Evolutionary conservation across 2,888 invertebrate genomes (phyloP).

Genomic region (Phorcus lineatus): DNA sequence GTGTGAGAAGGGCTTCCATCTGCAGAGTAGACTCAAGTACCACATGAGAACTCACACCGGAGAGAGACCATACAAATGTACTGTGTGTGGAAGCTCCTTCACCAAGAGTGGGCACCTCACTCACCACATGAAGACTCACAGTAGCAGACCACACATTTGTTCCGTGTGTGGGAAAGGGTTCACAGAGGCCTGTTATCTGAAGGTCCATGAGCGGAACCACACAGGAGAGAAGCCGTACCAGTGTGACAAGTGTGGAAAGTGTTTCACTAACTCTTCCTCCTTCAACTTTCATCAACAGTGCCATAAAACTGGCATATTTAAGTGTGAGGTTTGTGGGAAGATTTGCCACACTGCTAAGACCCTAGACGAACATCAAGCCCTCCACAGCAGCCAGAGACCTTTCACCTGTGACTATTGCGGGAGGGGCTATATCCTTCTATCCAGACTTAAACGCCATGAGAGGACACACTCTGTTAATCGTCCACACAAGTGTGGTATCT

Average conservation of each 20-base stretch:
- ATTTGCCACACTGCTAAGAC: not conserved
- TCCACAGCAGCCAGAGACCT: not conserved
- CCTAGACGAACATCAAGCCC: not conserved
- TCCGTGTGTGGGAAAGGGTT: too few species aligned
- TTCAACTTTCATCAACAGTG: not conserved
- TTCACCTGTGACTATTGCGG: not conserved
- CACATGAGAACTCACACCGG: too few species aligned
- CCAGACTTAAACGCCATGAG: not conserved
- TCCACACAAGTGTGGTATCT: constrained; percentile 20
- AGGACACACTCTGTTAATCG: not conserved
- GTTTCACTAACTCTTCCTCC: constrained; percentile 9
- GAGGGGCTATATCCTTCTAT: not conserved
- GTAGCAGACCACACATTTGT: too few species aligned
- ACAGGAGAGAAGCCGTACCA: constrained; percentile 2
- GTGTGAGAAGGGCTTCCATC: not conserved
- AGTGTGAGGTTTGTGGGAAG: not conserved
- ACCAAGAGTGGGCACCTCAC: too few species aligned
- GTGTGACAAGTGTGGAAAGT: not conserved
- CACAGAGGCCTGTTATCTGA: not conserved
- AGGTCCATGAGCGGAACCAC: not conserved
- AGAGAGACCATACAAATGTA: too few species aligned
- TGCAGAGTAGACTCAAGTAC: not conserved
- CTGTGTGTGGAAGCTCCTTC: too few species aligned
- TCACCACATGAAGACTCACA: too few species aligned
- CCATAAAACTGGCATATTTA: not conserved